These are phyloP conservation scores for Narcine bancroftii DNA, from an alignment of 2,113 vertebrate genomes.

Conservation along the genomic window DNA sequence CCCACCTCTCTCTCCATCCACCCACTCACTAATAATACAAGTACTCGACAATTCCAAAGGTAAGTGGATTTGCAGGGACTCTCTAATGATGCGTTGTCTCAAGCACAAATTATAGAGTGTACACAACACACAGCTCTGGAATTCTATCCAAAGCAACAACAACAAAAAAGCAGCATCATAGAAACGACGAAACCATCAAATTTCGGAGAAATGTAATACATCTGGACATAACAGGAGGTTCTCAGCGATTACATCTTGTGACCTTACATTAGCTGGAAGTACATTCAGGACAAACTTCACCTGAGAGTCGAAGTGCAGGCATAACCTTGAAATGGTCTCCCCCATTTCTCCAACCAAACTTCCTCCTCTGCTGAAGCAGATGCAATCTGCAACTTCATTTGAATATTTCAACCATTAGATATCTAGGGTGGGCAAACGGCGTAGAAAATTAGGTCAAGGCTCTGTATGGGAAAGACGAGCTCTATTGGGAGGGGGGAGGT, in stretches of 20 bases:
- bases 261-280: neutral
- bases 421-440: neutral
- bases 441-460: constrained; percentile 1
- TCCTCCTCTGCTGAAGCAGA: neutral
- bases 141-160: neutral
- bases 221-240: no score
- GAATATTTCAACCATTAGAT: neutral
- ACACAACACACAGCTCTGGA: neutral
- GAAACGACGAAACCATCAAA: neutral
- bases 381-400: neutral
- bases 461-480: neutral
- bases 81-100: no score
- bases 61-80: neutral
- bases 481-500: neutral
- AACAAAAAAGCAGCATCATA: no score
- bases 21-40: neutral
- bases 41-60: no score
- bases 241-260: no score
- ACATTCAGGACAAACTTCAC: neutral
- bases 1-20: neutral
- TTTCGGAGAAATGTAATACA: neutral
- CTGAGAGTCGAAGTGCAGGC: no score
- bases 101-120: neutral
- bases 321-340: neutral
- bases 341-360: neutral